These are phyloP conservation scores for Eristalinus sepulchralis DNA, from an alignment of 2,888 invertebrate genomes.

Conservation along the genomic window DNA sequence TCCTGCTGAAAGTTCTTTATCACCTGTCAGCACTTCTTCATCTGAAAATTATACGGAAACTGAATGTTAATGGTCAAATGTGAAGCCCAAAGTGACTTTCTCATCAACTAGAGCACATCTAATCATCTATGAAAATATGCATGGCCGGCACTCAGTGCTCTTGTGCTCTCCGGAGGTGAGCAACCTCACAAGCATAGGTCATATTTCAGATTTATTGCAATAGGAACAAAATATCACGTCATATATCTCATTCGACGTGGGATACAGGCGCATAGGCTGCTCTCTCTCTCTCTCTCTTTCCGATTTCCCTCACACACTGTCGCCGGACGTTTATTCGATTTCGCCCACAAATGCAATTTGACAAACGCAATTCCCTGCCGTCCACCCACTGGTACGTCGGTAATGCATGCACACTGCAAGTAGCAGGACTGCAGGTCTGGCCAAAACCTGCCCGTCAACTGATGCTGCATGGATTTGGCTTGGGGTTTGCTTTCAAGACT, in stretches of 20 bases:
- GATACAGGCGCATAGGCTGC: not conserved
- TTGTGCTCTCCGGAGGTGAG: not conserved
- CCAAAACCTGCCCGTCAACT: constrained; percentile 2
- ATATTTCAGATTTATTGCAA: constrained; percentile 44
- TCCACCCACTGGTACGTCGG: not conserved
- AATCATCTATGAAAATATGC: constrained; percentile 32
- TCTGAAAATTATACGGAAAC: too few species aligned
- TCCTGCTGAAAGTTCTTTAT: too few species aligned
- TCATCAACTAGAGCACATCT: constrained; percentile 16
- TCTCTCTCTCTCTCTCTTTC: constrained; percentile 9
- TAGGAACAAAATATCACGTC: constrained; percentile 4
- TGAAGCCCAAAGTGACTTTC: not conserved
- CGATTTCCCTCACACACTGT: constrained; percentile 23
- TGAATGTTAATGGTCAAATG: not conserved
- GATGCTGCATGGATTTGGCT: not conserved
- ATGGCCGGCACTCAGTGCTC: not conserved
- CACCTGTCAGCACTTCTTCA: too few species aligned
- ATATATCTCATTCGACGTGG: constrained; percentile 19
- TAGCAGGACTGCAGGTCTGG: constrained; percentile 5
- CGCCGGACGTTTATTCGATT: constrained; percentile 43
- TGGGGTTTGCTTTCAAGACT: constrained; percentile 38
- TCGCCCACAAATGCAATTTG: constrained; percentile 63
- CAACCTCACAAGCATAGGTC: not conserved
- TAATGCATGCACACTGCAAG: not conserved
- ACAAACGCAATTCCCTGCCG: constrained; percentile 46